A percentile compares a stretch with the other conserved stretches of the same genome.
These are phyloP conservation scores for Phalera bucephala DNA, from an alignment of 2,888 invertebrate genomes.

Conservation along the genomic window DNA sequence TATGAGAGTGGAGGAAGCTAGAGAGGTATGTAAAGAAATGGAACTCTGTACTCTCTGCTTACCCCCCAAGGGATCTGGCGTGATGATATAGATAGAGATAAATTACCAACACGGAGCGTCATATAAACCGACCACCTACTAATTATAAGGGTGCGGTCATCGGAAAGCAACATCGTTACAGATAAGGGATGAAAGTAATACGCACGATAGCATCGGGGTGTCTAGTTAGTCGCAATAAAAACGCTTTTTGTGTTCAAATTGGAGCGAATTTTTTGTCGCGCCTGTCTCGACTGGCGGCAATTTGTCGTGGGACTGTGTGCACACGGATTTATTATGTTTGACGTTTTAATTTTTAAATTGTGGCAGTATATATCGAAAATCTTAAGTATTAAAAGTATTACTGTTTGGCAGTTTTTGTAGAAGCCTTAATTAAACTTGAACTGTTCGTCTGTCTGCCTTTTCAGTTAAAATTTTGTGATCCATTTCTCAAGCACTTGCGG, in stretches of 20 bases:
- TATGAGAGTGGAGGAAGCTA: no score
- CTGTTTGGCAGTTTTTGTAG: no score
- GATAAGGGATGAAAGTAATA: constrained; percentile 81
- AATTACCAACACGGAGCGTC: no score
- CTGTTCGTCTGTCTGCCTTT: no score
- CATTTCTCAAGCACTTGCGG: no score
- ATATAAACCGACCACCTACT: constrained; percentile 54
- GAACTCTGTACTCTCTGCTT: no score
- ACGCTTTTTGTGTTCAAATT: constrained; percentile 58
- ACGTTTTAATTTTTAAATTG: constrained; percentile 28
- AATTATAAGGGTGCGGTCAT: constrained; percentile 71
- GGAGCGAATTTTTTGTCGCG: constrained; percentile 75
- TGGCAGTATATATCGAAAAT: not conserved
- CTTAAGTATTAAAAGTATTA: no score
- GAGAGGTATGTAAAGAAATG: no score
- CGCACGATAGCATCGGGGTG: constrained; percentile 70
- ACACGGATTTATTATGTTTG: constrained; percentile 24
- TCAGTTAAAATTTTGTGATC: no score
- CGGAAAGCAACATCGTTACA: constrained; percentile 50
- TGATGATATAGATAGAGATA: no score
- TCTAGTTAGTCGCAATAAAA: constrained; percentile 76
- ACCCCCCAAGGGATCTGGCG: no score
- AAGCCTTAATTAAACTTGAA: no score
- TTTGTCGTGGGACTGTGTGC: constrained; percentile 60
- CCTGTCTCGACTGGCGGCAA: constrained; percentile 65